phyloP scores from a whole-genome alignment of 2,888 invertebrate species.

The Cremastinae sp. region DNA sequence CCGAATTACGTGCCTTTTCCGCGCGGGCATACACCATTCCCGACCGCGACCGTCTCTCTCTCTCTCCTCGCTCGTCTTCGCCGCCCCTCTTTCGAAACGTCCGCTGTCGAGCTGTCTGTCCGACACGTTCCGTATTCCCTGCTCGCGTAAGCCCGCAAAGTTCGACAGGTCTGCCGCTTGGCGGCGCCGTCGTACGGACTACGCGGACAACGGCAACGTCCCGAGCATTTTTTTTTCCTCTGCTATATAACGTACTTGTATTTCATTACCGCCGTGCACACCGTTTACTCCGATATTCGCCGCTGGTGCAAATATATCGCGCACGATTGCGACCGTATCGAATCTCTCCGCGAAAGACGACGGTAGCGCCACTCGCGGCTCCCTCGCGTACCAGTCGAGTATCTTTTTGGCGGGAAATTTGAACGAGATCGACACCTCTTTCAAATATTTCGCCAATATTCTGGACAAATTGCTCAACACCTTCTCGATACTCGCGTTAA shows the following conservation, averaged over 20 bases:
- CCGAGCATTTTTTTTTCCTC: not conserved
- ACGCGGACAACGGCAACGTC: not conserved
- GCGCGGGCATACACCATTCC: slow-evolving; percentile 39
- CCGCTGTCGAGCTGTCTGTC: slow-evolving; percentile 40
- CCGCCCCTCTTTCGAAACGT: slow-evolving; percentile 29
- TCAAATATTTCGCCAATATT: too few relatives aligned
- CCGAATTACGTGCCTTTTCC: slow-evolving; percentile 15
- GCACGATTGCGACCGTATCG: not conserved
- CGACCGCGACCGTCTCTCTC: slow-evolving; percentile 39
- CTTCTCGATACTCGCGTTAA: too few relatives aligned
- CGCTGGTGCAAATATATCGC: not conserved
- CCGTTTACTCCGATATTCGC: not conserved
- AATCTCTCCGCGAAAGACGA: not conserved
- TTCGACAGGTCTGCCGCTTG: slow-evolving; percentile 54
- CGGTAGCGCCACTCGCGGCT: not conserved
- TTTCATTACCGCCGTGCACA: not conserved
- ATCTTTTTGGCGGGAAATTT: not conserved
- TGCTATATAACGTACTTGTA: not conserved
- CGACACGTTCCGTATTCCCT: slow-evolving; percentile 51
- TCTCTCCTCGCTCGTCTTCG: slow-evolving; percentile 31
- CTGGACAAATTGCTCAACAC: too few relatives aligned
- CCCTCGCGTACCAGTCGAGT: not conserved
- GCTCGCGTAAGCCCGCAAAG: slow-evolving; percentile 45
- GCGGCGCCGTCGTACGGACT: slow-evolving; percentile 39
- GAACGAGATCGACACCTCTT: too few relatives aligned